Evolutionary conservation across 1,140 invertebrate species (phyloP).

Genomic region (Grapholita molesta): DNA sequence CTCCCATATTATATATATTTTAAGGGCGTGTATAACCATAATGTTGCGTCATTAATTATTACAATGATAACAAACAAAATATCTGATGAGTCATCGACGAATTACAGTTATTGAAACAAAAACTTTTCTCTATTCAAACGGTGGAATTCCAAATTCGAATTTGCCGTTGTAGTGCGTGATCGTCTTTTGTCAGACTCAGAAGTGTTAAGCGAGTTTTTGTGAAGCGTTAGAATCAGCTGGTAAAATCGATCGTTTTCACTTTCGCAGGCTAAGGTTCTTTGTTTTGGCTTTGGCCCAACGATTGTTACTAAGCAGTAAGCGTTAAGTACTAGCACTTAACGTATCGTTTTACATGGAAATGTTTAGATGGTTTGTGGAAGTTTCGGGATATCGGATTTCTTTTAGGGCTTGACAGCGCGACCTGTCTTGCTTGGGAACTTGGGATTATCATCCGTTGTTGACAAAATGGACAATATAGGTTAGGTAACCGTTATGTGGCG

Average conservation of each 20-base stretch:
- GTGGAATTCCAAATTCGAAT: neutral
- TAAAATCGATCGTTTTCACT: constrained; percentile 64
- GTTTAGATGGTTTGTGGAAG: neutral
- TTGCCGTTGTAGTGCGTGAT: neutral
- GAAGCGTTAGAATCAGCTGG: constrained; percentile 42
- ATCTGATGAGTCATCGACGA: neutral
- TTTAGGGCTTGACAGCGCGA: neutral
- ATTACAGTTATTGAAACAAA: neutral
- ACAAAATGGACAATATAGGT: no score
- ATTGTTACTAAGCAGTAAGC: constrained; percentile 32
- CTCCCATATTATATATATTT: neutral
- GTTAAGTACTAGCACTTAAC: constrained; percentile 7
- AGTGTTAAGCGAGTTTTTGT: neutral
- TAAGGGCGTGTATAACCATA: neutral
- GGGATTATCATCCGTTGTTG: no score
- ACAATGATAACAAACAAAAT: neutral
- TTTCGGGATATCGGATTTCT: neutral
- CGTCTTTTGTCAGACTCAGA: neutral
- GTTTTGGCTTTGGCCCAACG: constrained; percentile 54
- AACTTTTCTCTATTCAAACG: neutral
- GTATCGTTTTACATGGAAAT: constrained; percentile 7
- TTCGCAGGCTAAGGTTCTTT: constrained; percentile 38
- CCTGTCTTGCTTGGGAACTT: neutral
- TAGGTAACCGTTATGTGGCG: no score
- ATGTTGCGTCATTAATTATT: neutral